Percentiles rank a stretch among this genome's conserved stretches.
These are phyloP conservation scores for Cebus imitator DNA, from an alignment of 2,113 vertebrate species.

Conservation along the genomic window DNA sequence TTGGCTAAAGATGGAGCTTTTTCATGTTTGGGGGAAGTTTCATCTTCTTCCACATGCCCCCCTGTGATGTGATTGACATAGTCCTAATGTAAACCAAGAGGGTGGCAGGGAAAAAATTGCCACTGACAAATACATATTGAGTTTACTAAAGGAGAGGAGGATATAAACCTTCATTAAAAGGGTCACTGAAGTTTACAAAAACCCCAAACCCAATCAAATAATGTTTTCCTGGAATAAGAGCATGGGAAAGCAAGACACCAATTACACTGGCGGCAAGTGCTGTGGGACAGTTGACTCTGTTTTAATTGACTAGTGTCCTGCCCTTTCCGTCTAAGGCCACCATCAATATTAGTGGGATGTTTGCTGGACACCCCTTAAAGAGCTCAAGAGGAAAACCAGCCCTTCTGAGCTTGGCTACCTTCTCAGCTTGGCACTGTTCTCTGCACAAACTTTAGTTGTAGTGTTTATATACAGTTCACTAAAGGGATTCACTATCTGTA, in stretches of 20 bases:
- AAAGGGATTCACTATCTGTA: too few relatives aligned
- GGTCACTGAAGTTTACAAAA: conserved; percentile 71
- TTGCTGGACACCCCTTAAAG: neutral
- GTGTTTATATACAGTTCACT: neutral
- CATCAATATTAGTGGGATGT: conserved; percentile 49
- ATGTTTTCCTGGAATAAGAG: conserved; percentile 69
- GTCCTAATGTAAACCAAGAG: neutral
- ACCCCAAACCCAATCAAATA: conserved; percentile 70
- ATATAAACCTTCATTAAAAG: conserved; percentile 40
- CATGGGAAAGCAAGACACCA: conserved; percentile 78
- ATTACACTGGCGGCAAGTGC: conserved; percentile 75
- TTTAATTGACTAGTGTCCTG: conserved; percentile 77
- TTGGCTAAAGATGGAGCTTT: conserved; percentile 50
- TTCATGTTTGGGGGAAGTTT: conserved; percentile 47
- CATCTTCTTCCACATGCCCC: conserved; percentile 42
- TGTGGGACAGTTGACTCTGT: conserved; percentile 66
- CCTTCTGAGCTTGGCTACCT: neutral
- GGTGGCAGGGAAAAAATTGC: neutral
- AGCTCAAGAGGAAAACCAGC: conserved; percentile 1
- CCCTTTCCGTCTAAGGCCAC: conserved; percentile 51
- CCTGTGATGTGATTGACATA: conserved; percentile 28
- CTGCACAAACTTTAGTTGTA: neutral
- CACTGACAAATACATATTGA: conserved; percentile 42
- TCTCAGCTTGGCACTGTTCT: neutral
- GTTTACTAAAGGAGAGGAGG: conserved; percentile 22